Base-by-base conservation (phyloP, 1,140 invertebrate genomes). In the Microvelia longipes region DNA sequence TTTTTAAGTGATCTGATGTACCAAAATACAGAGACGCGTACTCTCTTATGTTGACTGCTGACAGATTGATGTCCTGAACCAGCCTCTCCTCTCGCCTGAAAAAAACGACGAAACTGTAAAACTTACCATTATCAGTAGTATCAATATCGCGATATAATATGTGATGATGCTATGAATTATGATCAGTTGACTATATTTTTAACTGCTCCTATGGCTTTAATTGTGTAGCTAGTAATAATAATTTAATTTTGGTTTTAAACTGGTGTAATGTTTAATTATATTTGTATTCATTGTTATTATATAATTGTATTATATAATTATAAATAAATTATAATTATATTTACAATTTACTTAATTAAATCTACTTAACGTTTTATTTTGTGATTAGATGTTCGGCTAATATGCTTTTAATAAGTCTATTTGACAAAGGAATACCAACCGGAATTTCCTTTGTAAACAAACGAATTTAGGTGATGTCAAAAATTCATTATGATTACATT, bases 11-110 rank as follows among this genome's bases (percentile, higher is more conserved):
- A 81, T 68, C 81, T 81, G 1, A 82, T 85, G 73, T 86, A 87
- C 75, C 82, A 85, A 70, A 83, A 86, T 14, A 86, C 81, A 0
- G 85, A 85, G 71, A 87, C 82, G 69, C 84, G 79, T 30, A 86
- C 81, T 70, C 84, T 80, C 72, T 83, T 83, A 26, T 86, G 84
- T 25, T 85, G 83, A 19, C 77, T 77, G 2, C 80, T 24, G 50
- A 26, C 19, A 24, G 67, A 28, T 27, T 28, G 14, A 26, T 2
- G 1, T 60, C 60, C n/a, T 25, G 29, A n/a, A 50, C 28, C 26
- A 68, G 68, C 29, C 29, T 26, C 62, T 64, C 62, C 62, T 24
- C 5, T 64, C 5, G 11, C 15, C 25, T 64, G 24, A 5, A 15
- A 5, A 24, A 11, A 19, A 60, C 35, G 11, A 11, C 19, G 35